Base-by-base conservation (phyloP, 2,113 vertebrate genomes). In the Albula goreensis region DNA sequence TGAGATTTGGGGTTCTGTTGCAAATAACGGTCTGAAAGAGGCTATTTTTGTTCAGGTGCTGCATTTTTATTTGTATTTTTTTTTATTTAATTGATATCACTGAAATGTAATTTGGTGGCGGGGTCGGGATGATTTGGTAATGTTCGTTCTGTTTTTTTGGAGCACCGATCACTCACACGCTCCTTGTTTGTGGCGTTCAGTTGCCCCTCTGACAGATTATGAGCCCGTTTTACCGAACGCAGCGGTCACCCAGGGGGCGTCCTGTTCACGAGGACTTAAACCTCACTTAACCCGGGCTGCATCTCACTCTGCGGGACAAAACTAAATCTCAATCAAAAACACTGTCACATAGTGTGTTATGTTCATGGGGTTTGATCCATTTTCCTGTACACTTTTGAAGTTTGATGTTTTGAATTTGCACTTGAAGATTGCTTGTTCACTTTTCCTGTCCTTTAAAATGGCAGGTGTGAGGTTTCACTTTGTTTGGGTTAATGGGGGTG, bases 381-480 rank as follows among this genome's bases (percentile, higher is more conserved):
- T 41, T 41, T 41, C 31, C 31, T 41, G 31, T 41, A 41, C 31
- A 41, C 31, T 41, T 41, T 41, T 41, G 31, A 41, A 41, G 31
- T 41, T 41, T 41, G 31, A 41, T 41, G 31, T 80, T 19, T 80
- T 50, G 79, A 19, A n/a, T 50, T 84, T 84, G 83, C 51, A 78
- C n/a, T 84, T 78, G 17, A 84, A 78, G 41, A n/a, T 5, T 78
- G 31, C 78, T 84, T 78, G 31, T 84, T 84, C n/a, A 50, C 70
- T 84, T 60, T 13, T 60, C 25, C 22, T 48, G 70, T 78, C 78
- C 5, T 9, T 60, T 60, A 15, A 60, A 60, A 60, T 12, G 56
- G 31, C 31, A 60, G 56, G 56, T 11, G 56, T 60, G 56, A 60
- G 12, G 31, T 41, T 11, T 60, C 56, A 60, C 56, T 13, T 60